Percentiles rank a stretch among this genome's conserved stretches.
Evolutionary conservation across 2,797 vertebrate genomes (phyloP).

Genomic region (Megaceryle alcyon): DNA sequence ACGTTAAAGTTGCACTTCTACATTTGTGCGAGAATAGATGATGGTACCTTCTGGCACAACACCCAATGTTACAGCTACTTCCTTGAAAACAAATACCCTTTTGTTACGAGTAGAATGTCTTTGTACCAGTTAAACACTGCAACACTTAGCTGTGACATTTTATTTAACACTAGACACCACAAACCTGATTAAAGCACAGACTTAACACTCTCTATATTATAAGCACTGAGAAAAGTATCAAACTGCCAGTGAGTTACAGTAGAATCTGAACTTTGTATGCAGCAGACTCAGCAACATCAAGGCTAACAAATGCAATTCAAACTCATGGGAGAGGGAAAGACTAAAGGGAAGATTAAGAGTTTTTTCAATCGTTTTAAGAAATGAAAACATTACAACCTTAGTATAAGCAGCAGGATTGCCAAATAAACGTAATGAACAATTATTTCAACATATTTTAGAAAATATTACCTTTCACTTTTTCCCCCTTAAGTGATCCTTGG

Average conservation of each 20-base stretch:
- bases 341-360: background rate
- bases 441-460: constrained; percentile 14
- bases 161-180: background rate
- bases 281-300: background rate
- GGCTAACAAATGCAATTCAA: background rate
- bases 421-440: constrained; percentile 45
- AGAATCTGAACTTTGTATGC: background rate
- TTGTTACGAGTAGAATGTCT: background rate
- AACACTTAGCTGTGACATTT: background rate
- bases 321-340: background rate
- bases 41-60: background rate
- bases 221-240: background rate
- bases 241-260: background rate
- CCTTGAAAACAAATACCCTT: background rate
- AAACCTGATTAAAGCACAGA: background rate
- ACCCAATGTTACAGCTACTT: background rate
- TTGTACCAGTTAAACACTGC: background rate
- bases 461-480: constrained; percentile 60
- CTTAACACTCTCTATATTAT: background rate
- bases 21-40: background rate
- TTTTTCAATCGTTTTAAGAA: constrained; percentile 22
- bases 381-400: constrained; percentile 28
- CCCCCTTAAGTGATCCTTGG: constrained; percentile 48
- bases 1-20: background rate
- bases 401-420: constrained; percentile 64